Percentiles rank a stretch among this genome's conserved stretches.
phyloP scores from a whole-genome alignment of 1,140 invertebrate genomes.

The Myzus persicae region DNA sequence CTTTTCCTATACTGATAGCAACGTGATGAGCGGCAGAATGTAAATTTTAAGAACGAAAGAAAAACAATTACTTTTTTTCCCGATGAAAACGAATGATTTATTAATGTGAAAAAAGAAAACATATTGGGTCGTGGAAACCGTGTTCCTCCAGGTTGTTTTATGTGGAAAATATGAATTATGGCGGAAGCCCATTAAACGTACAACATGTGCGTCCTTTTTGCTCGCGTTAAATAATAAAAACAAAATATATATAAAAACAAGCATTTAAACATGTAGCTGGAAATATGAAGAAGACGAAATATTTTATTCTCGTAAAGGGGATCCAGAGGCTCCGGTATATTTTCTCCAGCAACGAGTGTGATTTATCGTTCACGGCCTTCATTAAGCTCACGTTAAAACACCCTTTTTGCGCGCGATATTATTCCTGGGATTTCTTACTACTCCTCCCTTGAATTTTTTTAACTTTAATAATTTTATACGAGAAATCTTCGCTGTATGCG shows the following conservation, averaged over 20 bases:
- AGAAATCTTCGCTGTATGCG: not conserved
- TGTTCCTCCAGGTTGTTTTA: constrained; percentile 52
- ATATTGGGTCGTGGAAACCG: constrained; percentile 45
- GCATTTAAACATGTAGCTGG: constrained; percentile 53
- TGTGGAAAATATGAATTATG: constrained; percentile 56
- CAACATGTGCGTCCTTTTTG: constrained; percentile 57
- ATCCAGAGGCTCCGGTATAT: constrained; percentile 21
- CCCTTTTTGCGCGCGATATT: constrained; percentile 51
- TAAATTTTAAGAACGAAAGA: constrained; percentile 43
- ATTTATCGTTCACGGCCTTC: constrained; percentile 57
- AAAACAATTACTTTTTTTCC: constrained; percentile 58
- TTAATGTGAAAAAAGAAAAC: constrained; percentile 42
- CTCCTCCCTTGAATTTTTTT: constrained; percentile 44
- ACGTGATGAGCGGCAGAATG: constrained; percentile 22
- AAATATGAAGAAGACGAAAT: constrained; percentile 53
- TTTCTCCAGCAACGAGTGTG: constrained; percentile 53
- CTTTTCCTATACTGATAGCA: constrained; percentile 28
- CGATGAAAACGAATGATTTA: constrained; percentile 56
- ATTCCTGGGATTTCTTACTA: constrained; percentile 24
- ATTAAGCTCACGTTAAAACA: constrained; percentile 58
- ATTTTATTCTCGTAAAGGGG: constrained; percentile 50
- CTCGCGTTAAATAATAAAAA: constrained; percentile 35
- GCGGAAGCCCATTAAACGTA: constrained; percentile 58
- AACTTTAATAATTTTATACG: constrained; percentile 49
- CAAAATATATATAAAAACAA: constrained; percentile 40